These are phyloP conservation scores for Stenoptilia bipunctidactyla DNA, from an alignment of 2,888 invertebrate genomes.

Conservation along the genomic window DNA sequence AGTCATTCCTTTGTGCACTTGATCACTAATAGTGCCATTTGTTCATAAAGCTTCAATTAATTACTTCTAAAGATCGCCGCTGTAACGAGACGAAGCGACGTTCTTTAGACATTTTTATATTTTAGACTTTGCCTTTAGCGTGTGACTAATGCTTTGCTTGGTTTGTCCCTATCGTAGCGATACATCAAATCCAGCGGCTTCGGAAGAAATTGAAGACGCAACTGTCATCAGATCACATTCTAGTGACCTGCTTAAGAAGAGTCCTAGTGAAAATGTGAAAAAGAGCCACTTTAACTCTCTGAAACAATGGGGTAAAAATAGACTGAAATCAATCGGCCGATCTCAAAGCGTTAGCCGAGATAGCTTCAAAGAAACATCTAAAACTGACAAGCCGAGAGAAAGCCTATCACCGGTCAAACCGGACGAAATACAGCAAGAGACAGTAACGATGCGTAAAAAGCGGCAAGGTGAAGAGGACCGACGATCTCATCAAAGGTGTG, in stretches of 20 bases:
- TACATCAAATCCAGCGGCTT: constrained; percentile 62
- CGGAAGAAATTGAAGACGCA: constrained; percentile 64
- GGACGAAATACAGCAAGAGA: constrained; percentile 77
- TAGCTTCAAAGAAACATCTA: constrained; percentile 49
- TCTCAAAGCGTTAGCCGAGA: constrained; percentile 70
- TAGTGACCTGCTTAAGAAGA: constrained; percentile 82
- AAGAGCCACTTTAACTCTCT: constrained; percentile 83
- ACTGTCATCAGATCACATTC: constrained; percentile 78
- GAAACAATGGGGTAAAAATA: constrained; percentile 87
- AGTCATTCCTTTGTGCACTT: constrained; percentile 46
- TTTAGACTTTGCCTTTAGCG: constrained; percentile 59
- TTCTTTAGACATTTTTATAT: constrained; percentile 42
- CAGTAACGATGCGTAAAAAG: constrained; percentile 74
- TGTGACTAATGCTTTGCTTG: constrained; percentile 73
- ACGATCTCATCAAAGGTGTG: constrained; percentile 82
- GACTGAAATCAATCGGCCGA: constrained; percentile 80
- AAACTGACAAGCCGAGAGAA: constrained; percentile 49
- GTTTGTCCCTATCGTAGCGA: constrained; percentile 70
- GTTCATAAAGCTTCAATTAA: constrained; percentile 66
- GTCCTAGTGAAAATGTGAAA: constrained; percentile 69
- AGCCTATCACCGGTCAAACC: constrained; percentile 43
- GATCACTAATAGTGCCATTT: constrained; percentile 65
- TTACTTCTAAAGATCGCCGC: constrained; percentile 44
- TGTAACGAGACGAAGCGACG: constrained; percentile 58
- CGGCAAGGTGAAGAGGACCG: constrained; percentile 73